phyloP scores from a whole-genome alignment of 2,113 vertebrate genomes.

The Rissa tridactyla region DNA sequence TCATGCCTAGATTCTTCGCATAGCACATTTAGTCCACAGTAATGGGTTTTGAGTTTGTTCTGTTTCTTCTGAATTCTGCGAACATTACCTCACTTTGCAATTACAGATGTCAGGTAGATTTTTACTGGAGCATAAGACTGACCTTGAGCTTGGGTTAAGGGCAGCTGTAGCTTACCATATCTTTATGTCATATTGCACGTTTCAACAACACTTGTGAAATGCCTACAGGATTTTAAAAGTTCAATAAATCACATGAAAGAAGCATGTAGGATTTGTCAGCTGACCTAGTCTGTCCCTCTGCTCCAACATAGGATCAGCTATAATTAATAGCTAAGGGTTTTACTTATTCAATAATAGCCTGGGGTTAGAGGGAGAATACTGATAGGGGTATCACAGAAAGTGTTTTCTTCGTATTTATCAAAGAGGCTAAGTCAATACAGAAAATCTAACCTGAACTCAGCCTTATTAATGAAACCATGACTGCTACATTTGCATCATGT shows the following conservation, averaged over 20 bases:
- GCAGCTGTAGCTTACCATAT: not conserved
- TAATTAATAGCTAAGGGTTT: not conserved
- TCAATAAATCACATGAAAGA: not conserved
- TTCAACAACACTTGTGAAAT: not conserved
- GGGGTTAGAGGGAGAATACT: not conserved
- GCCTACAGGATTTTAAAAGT: not conserved
- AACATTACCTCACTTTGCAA: not conserved
- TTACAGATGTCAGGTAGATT: not conserved
- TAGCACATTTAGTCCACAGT: not conserved
- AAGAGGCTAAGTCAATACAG: not conserved
- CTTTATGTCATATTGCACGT: not conserved
- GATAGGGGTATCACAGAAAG: not conserved
- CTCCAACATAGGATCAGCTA: not conserved
- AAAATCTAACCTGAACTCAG: not conserved
- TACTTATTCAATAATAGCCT: not conserved
- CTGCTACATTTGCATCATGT: not conserved
- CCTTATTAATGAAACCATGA: not conserved
- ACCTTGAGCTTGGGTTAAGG: not conserved
- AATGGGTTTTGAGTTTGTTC: rapidly evolving
- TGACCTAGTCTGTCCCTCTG: not conserved
- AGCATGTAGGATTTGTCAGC: not conserved
- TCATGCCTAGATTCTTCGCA: not conserved
- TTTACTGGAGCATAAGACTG: not conserved
- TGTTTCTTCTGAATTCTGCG: not conserved
- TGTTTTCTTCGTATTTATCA: not conserved